Evolutionary conservation across 2,797 vertebrate species (phyloP).

Genomic region (Chrysolophus pictus): DNA sequence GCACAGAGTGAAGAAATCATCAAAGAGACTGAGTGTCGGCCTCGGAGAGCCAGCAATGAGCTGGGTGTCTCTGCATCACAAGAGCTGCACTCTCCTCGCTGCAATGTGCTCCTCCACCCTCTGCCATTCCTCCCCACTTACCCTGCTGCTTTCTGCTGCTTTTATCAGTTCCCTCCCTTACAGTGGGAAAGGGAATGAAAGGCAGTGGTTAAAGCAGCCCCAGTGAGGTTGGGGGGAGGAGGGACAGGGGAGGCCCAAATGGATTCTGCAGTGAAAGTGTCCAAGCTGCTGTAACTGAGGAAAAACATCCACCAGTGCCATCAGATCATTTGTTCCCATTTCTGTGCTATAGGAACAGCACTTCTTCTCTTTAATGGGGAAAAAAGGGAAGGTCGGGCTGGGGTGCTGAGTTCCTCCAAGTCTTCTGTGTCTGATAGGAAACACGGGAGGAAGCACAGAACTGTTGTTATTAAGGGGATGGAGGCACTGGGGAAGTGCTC

Average conservation of each 20-base stretch:
- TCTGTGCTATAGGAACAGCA: neutral
- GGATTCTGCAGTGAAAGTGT: too few relatives aligned
- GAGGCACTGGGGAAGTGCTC: neutral
- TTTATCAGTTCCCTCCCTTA: neutral
- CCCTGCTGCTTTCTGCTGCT: fast-evolving
- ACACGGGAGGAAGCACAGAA: neutral
- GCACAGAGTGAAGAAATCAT: conserved; percentile 51
- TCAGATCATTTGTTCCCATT: neutral
- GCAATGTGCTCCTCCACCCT: neutral
- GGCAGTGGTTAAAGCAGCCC: neutral
- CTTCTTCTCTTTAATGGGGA: neutral
- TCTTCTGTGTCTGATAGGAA: neutral
- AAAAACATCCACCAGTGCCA: neutral
- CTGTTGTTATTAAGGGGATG: neutral
- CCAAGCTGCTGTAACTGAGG: too few relatives aligned
- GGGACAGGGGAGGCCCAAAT: too few relatives aligned
- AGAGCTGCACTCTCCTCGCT: neutral
- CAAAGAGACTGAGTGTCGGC: neutral
- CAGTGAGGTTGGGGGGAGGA: too few relatives aligned
- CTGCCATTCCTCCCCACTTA: neutral
- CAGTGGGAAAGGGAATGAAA: neutral
- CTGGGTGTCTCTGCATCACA: neutral
- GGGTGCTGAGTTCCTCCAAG: neutral
- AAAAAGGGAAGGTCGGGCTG: neutral
- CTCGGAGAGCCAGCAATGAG: neutral